phyloP scores from a whole-genome alignment of 2,113 vertebrate species.

The Verasper variegatus region DNA sequence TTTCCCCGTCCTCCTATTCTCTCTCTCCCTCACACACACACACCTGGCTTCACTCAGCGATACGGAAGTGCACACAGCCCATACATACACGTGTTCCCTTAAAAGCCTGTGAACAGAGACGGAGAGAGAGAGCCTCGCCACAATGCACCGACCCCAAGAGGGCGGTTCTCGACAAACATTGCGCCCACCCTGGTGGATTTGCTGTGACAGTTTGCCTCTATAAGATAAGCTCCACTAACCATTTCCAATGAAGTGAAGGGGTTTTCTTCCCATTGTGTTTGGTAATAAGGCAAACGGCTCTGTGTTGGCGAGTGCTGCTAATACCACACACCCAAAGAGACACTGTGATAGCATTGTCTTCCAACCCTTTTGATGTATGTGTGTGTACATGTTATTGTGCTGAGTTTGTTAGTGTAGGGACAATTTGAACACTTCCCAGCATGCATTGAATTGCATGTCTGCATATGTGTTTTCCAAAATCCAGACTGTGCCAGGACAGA shows the following conservation, averaged over 20 bases:
- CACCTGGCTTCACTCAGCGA: constrained; percentile 58
- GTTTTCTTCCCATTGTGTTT: constrained; percentile 63
- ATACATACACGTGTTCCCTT: constrained; percentile 17
- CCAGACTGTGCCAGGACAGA: constrained; percentile 43
- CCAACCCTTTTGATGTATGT: constrained; percentile 27
- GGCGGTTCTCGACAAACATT: constrained; percentile 46
- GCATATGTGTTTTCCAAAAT: constrained; percentile 9
- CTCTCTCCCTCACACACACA: constrained; percentile 16
- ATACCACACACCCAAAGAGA: constrained; percentile 46
- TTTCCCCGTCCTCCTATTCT: not conserved
- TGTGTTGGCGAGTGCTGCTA: constrained; percentile 45
- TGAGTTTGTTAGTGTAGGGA: constrained; percentile 16
- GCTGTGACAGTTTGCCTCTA: constrained; percentile 55
- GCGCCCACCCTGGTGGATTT: constrained; percentile 43
- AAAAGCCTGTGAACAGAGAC: constrained; percentile 35
- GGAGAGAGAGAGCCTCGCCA: constrained; percentile 13
- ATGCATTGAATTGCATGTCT: not conserved
- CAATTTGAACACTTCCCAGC: constrained; percentile 5
- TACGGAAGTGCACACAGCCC: constrained; percentile 15
- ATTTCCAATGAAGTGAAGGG: constrained; percentile 43
- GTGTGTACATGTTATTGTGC: not conserved
- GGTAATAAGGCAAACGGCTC: constrained; percentile 47
- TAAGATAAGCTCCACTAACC: constrained; percentile 64
- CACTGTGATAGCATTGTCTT: constrained; percentile 53
- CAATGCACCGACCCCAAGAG: constrained; percentile 56